Conservation (phyloP, 2,888 invertebrate species). For the Cartodere bifasciata region DNA sequence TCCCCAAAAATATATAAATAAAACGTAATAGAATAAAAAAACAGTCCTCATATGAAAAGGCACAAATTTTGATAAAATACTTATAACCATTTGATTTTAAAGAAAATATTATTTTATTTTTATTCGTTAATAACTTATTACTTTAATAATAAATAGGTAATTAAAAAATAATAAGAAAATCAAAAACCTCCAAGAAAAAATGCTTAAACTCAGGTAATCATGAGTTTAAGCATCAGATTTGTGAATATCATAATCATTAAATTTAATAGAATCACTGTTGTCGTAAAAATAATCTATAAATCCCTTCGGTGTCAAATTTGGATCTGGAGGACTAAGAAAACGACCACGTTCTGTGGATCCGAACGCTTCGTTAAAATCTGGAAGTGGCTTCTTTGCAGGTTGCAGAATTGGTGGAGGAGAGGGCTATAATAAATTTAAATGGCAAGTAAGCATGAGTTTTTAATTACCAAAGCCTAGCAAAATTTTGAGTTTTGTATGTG, state of each 20-base stretch:
- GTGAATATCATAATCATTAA: slow-evolving; percentile 27
- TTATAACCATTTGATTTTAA: too few relatives aligned
- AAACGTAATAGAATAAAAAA: background rate
- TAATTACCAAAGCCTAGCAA: too few relatives aligned
- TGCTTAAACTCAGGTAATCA: background rate
- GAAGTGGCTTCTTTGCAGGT: slow-evolving; percentile 42
- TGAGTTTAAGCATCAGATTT: slow-evolving; percentile 5
- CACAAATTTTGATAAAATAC: slow-evolving; percentile 2
- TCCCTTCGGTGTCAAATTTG: slow-evolving; percentile 26
- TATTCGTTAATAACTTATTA: background rate
- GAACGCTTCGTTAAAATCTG: slow-evolving; percentile 76
- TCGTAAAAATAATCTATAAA: slow-evolving; percentile 28
- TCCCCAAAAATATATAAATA: background rate
- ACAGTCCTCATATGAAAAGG: slow-evolving; percentile 1
- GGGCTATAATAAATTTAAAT: too few relatives aligned
- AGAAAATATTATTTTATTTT: slow-evolving; percentile 6
- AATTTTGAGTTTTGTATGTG: too few relatives aligned
- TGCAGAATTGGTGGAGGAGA: slow-evolving; percentile 8
- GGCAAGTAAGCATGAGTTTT: too few relatives aligned
- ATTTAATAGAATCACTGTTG: slow-evolving; percentile 22
- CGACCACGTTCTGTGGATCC: slow-evolving; percentile 79
- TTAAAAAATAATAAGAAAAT: too few relatives aligned
- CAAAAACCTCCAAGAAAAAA: slow-evolving; percentile 4
- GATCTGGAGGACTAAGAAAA: slow-evolving; percentile 40
- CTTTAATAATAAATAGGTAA: slow-evolving; percentile 1